Conservation (phyloP, 2,888 invertebrate genomes). For the Calliphora vomitoria region DNA sequence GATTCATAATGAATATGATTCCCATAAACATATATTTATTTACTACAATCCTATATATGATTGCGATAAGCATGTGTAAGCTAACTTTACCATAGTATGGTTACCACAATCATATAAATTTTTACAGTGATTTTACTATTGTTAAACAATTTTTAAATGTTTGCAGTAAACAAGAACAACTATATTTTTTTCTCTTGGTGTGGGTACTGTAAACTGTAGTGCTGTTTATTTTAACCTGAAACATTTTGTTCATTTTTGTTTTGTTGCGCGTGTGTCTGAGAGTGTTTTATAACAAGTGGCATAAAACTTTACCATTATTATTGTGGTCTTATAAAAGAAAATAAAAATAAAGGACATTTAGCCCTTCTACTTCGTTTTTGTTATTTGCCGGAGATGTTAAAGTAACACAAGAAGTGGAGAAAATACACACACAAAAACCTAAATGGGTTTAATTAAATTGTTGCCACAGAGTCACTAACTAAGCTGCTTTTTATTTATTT, state of each 20-base stretch:
- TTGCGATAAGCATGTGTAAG: too few relatives aligned
- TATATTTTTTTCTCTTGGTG: neutral
- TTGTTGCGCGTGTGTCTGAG: neutral
- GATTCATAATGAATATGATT: too few relatives aligned
- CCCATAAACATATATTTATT: too few relatives aligned
- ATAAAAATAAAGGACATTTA: slow-evolving; percentile 53
- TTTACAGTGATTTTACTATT: too few relatives aligned
- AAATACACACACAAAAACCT: slow-evolving; percentile 51
- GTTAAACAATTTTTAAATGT: too few relatives aligned
- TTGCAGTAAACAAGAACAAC: too few relatives aligned
- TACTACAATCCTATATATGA: too few relatives aligned
- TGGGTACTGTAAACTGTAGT: neutral
- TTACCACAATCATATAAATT: too few relatives aligned
- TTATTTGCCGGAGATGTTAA: neutral
- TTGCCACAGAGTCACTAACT: slow-evolving; percentile 64
- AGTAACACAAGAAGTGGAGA: slow-evolving; percentile 13
- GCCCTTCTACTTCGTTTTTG: slow-evolving; percentile 6
- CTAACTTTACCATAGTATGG: too few relatives aligned
- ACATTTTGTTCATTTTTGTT: neutral
- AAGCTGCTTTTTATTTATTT: slow-evolving; percentile 44
- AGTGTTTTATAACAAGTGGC: slow-evolving; percentile 47
- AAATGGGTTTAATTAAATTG: slow-evolving; percentile 73
- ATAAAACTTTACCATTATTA: slow-evolving; percentile 64
- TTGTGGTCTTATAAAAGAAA: slow-evolving; percentile 57
- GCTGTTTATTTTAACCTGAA: neutral